Base-by-base conservation (phyloP, 53 echinoderm and acorn worm genomes). In the Holothuria leucospilota region DNA sequence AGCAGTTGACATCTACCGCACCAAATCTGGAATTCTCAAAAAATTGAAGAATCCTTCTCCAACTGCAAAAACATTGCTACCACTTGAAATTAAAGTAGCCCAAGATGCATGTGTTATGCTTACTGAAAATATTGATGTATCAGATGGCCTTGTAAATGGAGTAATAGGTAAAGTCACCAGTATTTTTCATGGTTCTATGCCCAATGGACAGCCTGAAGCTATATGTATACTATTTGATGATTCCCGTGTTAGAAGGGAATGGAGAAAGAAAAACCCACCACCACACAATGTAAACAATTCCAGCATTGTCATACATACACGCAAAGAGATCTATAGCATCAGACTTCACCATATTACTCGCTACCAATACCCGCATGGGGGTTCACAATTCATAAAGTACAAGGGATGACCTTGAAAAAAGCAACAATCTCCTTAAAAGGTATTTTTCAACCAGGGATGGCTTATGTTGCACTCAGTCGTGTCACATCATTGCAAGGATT, bases 141-240 rank as follows among this genome's bases (percentile, higher is more conserved):
- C 80, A 38, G 88, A 88, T 88, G 88, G 88, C 18, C 69, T 88
- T 41, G 63, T 39, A 18, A 87, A 87, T 87, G 87, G 79, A 25
- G 87, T 87, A 4, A 52, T 1, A n/a, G 86, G 78, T 15, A 51
- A 51, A 81, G 29, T 60, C 26, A 59, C 29, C 21, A 11, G 21
- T 13, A 77, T 78, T 78, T 8, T 40, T 15, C 30, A 15, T 40
- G 63, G 60, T 25, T 46, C 62, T 8, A 52, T 81, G 49, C 39
- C 71, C 71, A 58, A 65, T 67, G 68, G 69, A 39, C 70, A 81
- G 68, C 88, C 88, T 81, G 52, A 79, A 51, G 63, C 40, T 51
- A 63, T 88, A 20, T 88, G 69, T 63, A 29, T 82, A 24, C 39
- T 51, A 0, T 87, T 87, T 87, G 87, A 87, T 65, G 78, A 78